Evolutionary conservation across 1,140 invertebrate genomes (phyloP), one percentile per base, ranked within the genome.

Genomic region (Hyles vespertilio): DNA sequence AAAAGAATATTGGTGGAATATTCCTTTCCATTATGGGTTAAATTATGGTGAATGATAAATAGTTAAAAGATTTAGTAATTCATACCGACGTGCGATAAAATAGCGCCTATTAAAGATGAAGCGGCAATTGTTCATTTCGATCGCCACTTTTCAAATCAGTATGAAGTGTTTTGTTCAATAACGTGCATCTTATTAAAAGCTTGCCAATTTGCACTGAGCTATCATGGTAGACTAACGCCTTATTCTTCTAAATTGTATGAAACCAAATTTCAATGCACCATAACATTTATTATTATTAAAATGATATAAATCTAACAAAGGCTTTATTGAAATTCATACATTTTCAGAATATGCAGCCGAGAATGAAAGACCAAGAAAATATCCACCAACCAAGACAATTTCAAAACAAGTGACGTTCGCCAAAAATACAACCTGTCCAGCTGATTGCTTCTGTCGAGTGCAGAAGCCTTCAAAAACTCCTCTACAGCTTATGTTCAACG

Each of bases 401-500:
- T n/a, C n/a, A n/a, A 48, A 48, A n/a, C 7, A 48, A 48, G 12
- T 4, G n/a, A 48, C 12, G 8, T 48, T n/a, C 46, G n/a, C 46
- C 7, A 6, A 48, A 10, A n/a, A 48, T n/a, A n/a, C 43, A n/a
- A n/a, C 56, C 3, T 80, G 77, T 55, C 74, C 75, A 32, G 57
- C 58, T 3, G 73, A 74, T 32, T 85, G 80, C 44, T 47, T 68
- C 4, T 85, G 75, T 50, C 78, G 53, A 54, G 49, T 22, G 43
- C 32, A 67, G 49, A 60, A 53, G 40, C 32, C 46, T 2, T 9
- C 44, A 22, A 44, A 50, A 54, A 51, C 22, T 33, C 46, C 65
- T 33, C 52, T 72, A 9, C 52, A 60, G 5, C 45, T 82, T 0
- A 58, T 81, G 6, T 74, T 84, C 45, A 84, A 78, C 7, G 72